These are phyloP conservation scores for Pimpla rufipes DNA, from an alignment of 2,888 invertebrate species.

Conservation along the genomic window DNA sequence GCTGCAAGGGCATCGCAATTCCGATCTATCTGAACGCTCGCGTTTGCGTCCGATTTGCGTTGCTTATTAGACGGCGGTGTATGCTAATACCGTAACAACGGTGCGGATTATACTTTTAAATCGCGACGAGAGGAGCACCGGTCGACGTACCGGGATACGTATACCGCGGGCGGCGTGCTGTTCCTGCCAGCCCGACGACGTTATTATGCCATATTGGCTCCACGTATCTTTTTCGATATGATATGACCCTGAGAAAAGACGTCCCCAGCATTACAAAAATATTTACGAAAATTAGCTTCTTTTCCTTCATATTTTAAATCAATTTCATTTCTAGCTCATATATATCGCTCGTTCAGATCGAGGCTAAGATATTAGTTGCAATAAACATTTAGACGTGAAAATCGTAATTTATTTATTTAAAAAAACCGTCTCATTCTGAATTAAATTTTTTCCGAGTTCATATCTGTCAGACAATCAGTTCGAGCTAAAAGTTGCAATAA, in stretches of 20 bases:
- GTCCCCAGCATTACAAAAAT: not conserved
- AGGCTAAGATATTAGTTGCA: too few species aligned
- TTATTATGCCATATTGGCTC: slow-evolving; percentile 4
- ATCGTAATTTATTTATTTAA: too few species aligned
- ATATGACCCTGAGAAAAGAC: not conserved
- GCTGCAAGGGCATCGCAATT: slow-evolving; percentile 67
- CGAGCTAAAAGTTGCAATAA: too few species aligned
- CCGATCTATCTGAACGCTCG: slow-evolving; percentile 70
- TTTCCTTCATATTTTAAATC: not conserved
- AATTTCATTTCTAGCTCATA: not conserved
- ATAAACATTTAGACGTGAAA: too few species aligned
- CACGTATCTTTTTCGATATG: not conserved
- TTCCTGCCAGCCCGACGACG: slow-evolving; percentile 1
- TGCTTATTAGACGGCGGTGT: slow-evolving; percentile 80
- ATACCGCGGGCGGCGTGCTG: not conserved
- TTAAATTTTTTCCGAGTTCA: too few species aligned
- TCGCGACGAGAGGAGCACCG: slow-evolving; percentile 72
- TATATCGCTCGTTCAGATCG: too few species aligned
- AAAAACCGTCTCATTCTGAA: too few species aligned
- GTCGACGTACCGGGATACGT: slow-evolving; percentile 57
- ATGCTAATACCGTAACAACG: slow-evolving; percentile 77
- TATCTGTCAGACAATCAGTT: too few species aligned
- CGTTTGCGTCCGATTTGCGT: slow-evolving; percentile 78
- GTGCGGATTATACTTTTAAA: slow-evolving; percentile 79
- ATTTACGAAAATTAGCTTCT: not conserved